Conservation (phyloP, 2,113 vertebrate genomes). For the Albula glossodonta region DNA sequence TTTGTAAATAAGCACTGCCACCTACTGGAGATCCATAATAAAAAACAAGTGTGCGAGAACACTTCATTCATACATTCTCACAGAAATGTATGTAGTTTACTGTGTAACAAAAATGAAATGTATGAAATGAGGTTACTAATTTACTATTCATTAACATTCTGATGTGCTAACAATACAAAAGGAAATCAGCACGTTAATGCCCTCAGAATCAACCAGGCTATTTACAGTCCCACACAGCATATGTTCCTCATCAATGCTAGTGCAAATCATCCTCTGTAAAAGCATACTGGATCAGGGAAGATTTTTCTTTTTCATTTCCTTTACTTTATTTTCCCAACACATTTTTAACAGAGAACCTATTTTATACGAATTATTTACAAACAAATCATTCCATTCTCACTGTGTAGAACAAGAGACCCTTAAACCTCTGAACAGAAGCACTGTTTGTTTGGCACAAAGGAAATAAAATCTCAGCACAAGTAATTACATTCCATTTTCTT, state of each 20-base stretch:
- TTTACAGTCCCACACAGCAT: background rate
- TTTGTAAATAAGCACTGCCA: background rate
- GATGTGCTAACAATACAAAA: background rate
- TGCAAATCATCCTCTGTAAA: background rate
- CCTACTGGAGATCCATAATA: background rate
- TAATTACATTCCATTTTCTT: conserved; percentile 34
- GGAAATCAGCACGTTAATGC: background rate
- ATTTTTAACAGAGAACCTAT: conserved; percentile 7
- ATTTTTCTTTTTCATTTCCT: background rate
- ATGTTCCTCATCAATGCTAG: background rate
- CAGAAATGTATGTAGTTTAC: background rate
- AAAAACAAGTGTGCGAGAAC: background rate
- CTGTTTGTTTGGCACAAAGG: background rate
- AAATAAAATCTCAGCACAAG: conserved; percentile 9
- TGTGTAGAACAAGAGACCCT: background rate
- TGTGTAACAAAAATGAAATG: too few species aligned
- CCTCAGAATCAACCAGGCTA: background rate
- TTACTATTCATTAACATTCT: too few species aligned
- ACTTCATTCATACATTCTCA: background rate
- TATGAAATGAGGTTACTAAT: too few species aligned
- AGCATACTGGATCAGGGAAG: background rate
- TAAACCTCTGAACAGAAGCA: background rate
- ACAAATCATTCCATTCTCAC: conserved; percentile 11
- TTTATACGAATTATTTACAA: conserved; percentile 12
- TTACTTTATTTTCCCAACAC: background rate